Evolutionary conservation across 1,140 invertebrate genomes (phyloP), one percentile per base, ranked within the genome.

Genomic region (Andrena cerasifolii): DNA sequence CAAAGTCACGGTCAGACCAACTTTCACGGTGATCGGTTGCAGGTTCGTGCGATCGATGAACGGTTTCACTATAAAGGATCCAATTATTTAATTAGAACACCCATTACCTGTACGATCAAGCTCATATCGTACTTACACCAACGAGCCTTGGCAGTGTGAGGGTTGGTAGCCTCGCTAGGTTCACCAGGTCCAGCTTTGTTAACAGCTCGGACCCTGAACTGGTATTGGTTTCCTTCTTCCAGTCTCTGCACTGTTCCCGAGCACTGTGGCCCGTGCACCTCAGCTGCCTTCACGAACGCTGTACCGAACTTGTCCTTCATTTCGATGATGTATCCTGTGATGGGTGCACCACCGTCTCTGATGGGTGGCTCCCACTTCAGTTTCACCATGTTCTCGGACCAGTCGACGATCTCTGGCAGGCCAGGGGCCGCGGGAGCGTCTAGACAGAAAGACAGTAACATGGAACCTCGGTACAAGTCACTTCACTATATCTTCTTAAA

Each of bases 111-210:
- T 26, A 14, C 18, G 58, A 70, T 43, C 33, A 18, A 45, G 8
- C n/a, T n/a, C n/a, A n/a, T n/a, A 56, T 58, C 77, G 78, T 84
- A 96, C 96, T 96, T 93, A 97, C 97, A 93, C 94, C 95, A 98
- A 90, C 97, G 94, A 24, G 98, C 96, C 91, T 99, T 99, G 61
- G 98, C 98, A n/a, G 96, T 96, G 87, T 99, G 98, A 90, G 98
- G 97, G 90, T 97, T 97, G 43, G 98, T 99, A 68, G 97, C 96
- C 89, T 99, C 97, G 51, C 98, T 99, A 8, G 99, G 98, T 87
- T 99, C 98, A 26, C 98, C 98, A 59, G 95, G 95, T 54, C 99
- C 99, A 45, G 98, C 99, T 92, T 99, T 99, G 92, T 99, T 99
- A 0, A 98, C 94, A 49, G 99, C 99, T 56, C 96, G 93, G 1